Evolutionary conservation across 2,888 invertebrate species (phyloP).

Genomic region (Crocallis elinguaria): DNA sequence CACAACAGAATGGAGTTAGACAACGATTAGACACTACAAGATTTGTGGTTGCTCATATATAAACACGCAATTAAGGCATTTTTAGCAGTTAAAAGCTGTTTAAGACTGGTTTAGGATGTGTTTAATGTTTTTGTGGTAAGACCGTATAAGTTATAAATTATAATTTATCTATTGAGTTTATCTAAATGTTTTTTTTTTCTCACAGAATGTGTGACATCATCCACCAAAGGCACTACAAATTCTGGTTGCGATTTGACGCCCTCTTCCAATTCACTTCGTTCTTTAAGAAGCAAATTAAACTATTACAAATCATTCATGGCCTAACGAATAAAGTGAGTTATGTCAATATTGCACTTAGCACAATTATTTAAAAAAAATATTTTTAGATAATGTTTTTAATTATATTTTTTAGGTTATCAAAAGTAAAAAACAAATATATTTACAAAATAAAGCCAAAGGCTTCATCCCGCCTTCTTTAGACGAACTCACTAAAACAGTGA

Average conservation of each 20-base stretch:
- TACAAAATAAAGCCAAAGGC: slow-evolving; percentile 77
- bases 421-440: slow-evolving; percentile 85
- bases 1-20: no score
- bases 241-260: slow-evolving; percentile 89
- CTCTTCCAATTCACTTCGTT: slow-evolving; percentile 89
- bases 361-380: background rate
- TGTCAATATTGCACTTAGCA: no score
- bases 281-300: slow-evolving; percentile 87
- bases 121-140: no score
- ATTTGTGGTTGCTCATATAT: no score
- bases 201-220: slow-evolving; percentile 91
- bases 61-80: no score
- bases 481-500: slow-evolving; percentile 62
- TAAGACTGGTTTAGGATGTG: no score
- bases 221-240: slow-evolving; percentile 90
- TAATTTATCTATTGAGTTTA: no score
- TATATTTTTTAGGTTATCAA: slow-evolving; percentile 82
- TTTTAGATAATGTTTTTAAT: background rate
- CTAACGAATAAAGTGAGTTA: slow-evolving; percentile 88
- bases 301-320: slow-evolving; percentile 89
- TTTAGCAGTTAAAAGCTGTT: no score
- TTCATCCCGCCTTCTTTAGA: slow-evolving; percentile 68
- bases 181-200: slow-evolving; percentile 27
- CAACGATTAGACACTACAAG: no score
- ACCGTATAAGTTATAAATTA: no score